Base-by-base conservation (phyloP, 2,113 vertebrate genomes). In the Petromus typicus region DNA sequence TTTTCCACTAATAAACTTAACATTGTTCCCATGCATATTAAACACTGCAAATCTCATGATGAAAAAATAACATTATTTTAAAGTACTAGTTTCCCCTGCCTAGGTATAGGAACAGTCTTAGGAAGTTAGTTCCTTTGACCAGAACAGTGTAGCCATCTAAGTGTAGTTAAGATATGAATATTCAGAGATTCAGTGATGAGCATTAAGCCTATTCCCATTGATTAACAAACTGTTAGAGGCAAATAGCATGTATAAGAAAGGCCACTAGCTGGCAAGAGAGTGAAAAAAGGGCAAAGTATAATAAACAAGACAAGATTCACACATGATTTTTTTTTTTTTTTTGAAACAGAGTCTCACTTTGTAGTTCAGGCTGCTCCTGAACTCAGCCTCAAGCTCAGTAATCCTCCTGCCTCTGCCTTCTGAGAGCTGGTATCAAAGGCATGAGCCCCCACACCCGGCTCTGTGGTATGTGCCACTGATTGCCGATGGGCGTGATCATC, bases 1-100 rank as follows among this genome's bases (percentile, higher is more conserved):
- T 84, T 97, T 96, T 64, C 51, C 75, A 76, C 61, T 73, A 92
- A 78, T 86, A 45, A 92, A 27, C 8, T 56, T 94, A 69, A 78
- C 78, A 25, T 79, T 73, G 48, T 71, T 91, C 83, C 76, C 32
- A 34, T 83, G 37, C 2, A 64, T 83, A 86, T 57, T 90, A 64
- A 92, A 96, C 22, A 40, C 67, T 79, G 57, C 43, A 64, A 91
- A 13, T 95, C 66, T 76, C 51, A 85, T 82, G 67, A 78, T 56
- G 45, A 81, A 89, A 17, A n/a, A 90, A 25, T 0, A 12, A 3
- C 64, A 89, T 89, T 61, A 56, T 30, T 43, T 66, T 32, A 54
- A 90, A 86, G n/a, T 10, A 89, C 5, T 37, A 83, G 43, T 25
- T 94, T 89, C 54, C 51, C 56, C 20, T 66, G 27, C 43, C 23